Percentiles rank a stretch among this genome's conserved stretches.
These are phyloP conservation scores for Philopedon plagiatum DNA, from an alignment of 2,888 invertebrate genomes.

Conservation along the genomic window DNA sequence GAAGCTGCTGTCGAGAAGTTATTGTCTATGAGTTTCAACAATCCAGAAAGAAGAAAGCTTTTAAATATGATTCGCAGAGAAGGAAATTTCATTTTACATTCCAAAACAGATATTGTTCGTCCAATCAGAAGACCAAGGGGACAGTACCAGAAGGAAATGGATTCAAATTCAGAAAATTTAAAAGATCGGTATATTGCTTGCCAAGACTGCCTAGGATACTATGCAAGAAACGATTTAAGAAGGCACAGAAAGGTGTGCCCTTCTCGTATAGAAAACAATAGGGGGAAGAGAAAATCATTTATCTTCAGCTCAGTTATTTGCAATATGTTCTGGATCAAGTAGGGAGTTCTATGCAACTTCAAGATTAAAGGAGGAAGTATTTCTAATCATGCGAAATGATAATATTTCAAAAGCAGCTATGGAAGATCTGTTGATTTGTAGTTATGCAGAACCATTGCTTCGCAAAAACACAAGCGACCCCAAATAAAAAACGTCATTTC, in stretches of 20 bases:
- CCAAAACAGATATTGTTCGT: neutral
- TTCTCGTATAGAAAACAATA: neutral
- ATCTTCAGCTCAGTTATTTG: constrained; percentile 24
- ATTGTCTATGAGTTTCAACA: neutral
- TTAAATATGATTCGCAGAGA: constrained; percentile 36
- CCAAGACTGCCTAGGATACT: constrained; percentile 34
- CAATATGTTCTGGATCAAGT: neutral
- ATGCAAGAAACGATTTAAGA: constrained; percentile 33
- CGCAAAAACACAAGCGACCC: constrained; percentile 41
- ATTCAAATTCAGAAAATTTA: neutral
- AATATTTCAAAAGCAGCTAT: constrained; percentile 34
- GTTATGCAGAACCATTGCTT: constrained; percentile 28
- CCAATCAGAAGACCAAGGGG: constrained; percentile 25
- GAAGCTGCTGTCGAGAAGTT: constrained; percentile 18
- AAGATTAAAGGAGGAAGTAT: constrained; percentile 4
- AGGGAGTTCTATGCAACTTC: neutral
- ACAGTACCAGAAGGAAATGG: neutral
- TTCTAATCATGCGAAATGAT: neutral
- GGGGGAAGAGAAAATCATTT: constrained; percentile 12
- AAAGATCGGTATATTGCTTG: constrained; percentile 34
- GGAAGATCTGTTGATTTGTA: constrained; percentile 31
- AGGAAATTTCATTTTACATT: constrained; percentile 36
- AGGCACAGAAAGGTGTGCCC: constrained; percentile 32
- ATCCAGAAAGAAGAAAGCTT: constrained; percentile 14
- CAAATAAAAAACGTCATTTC: constrained; percentile 51